phyloP scores from a whole-genome alignment of 2,113 vertebrate genomes.

The Speoplatyrhinus poulsoni region DNA sequence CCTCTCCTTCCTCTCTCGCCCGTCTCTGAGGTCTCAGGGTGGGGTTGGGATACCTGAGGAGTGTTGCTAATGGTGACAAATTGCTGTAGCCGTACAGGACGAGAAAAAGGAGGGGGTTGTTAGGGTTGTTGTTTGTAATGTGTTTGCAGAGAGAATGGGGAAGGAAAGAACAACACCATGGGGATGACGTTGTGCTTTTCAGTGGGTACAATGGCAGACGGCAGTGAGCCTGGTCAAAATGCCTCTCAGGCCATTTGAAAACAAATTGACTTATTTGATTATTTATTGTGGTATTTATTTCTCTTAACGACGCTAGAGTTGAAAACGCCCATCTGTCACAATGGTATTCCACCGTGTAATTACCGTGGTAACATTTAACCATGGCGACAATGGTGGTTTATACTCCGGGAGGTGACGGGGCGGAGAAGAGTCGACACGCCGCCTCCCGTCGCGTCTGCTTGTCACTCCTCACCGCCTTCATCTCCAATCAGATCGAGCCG shows the following conservation, averaged over 20 bases:
- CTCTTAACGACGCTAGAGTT: background rate
- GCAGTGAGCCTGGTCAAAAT: background rate
- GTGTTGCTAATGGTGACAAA: slow-evolving; percentile 78
- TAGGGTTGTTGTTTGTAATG: slow-evolving; percentile 33
- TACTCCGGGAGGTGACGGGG: slow-evolving; percentile 52
- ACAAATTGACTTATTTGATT: background rate
- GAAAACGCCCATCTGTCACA: background rate
- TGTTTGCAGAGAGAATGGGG: slow-evolving; percentile 8
- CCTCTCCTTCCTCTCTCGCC: background rate
- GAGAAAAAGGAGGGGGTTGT: slow-evolving; percentile 13
- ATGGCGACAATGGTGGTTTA: slow-evolving; percentile 53
- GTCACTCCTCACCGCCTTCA: slow-evolving; percentile 51
- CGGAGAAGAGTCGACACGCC: slow-evolving; percentile 45
- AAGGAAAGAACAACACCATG: too few relatives aligned
- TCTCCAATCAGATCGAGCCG: slow-evolving; percentile 46
- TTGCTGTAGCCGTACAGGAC: slow-evolving; percentile 38
- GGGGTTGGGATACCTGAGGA: slow-evolving; percentile 56
- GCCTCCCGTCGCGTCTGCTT: slow-evolving; percentile 41
- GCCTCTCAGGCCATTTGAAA: slow-evolving; percentile 5
- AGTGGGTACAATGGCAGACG: background rate
- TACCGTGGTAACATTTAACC: slow-evolving; percentile 59
- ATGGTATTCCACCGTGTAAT: slow-evolving; percentile 12
- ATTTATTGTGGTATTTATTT: background rate
- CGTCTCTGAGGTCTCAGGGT: background rate
- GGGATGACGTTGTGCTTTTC: too few relatives aligned